Conservation (phyloP, 30 jellyfish, hydroid and myxozoan genomes). For the Hydractinia symbiolongicarpus region DNA sequence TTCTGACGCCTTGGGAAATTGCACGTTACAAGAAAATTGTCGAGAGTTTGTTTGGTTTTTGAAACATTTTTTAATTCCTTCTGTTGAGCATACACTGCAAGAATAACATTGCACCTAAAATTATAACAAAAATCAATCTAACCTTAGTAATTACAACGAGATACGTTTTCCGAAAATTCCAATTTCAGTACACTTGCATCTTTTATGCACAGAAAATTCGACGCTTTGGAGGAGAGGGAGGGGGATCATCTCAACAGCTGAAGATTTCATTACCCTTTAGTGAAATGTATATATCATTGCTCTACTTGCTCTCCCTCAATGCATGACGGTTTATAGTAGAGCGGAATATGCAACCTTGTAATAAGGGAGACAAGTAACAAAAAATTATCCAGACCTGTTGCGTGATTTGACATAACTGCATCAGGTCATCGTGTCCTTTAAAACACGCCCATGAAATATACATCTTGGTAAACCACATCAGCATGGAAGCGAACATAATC, state of each 20-base stretch:
- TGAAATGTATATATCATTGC: too few relatives aligned
- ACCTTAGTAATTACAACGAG: too few relatives aligned
- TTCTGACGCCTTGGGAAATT: conserved; percentile 13
- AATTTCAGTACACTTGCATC: background rate
- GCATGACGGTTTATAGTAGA: background rate
- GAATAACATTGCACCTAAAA: conserved; percentile 67
- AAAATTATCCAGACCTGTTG: conserved; percentile 37
- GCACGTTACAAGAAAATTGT: conserved; percentile 40
- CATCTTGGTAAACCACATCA: conserved; percentile 76
- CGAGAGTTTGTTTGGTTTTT: conserved; percentile 4
- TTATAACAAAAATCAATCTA: too few relatives aligned
- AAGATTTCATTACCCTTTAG: too few relatives aligned
- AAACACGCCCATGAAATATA: conserved; percentile 90
- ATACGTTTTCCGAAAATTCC: too few relatives aligned
- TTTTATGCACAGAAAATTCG: too few relatives aligned
- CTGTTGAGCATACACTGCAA: conserved; percentile 27
- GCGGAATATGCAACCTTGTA: too few relatives aligned
- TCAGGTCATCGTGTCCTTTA: conserved; percentile 27
- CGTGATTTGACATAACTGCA: conserved; percentile 66
- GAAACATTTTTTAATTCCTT: conserved; percentile 36
- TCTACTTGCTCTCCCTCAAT: background rate
- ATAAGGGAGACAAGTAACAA: background rate
- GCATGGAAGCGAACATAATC: conserved; percentile 43
- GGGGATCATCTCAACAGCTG: too few relatives aligned
- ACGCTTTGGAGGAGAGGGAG: too few relatives aligned